Evolutionary conservation across 2,888 invertebrate genomes (phyloP).

Genomic region (Luperina testacea): DNA sequence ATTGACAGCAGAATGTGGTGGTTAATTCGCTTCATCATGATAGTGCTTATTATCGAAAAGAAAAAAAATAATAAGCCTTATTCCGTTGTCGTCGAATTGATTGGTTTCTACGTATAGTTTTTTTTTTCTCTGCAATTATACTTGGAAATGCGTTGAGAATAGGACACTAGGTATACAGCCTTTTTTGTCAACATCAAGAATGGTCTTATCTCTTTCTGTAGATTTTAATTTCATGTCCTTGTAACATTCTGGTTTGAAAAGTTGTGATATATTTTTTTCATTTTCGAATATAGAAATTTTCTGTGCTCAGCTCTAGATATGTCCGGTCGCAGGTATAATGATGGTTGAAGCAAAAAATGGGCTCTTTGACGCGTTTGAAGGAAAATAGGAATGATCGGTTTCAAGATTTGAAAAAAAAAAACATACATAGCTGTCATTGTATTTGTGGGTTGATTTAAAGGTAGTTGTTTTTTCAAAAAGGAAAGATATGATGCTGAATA

Average conservation of each 20-base stretch:
- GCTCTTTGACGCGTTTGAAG: slow-evolving; percentile 46
- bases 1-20: slow-evolving; percentile 40
- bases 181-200: slow-evolving; percentile 57
- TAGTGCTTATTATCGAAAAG: slow-evolving; percentile 75
- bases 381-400: slow-evolving; percentile 51
- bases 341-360: slow-evolving; percentile 43
- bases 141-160: slow-evolving; percentile 73
- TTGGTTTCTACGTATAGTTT: slow-evolving; percentile 81
- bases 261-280: slow-evolving; percentile 42
- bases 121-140: slow-evolving; percentile 74
- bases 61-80: slow-evolving; percentile 73
- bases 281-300: slow-evolving; percentile 57
- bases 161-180: slow-evolving; percentile 58
- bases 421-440: slow-evolving; percentile 35
- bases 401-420: slow-evolving; percentile 31
- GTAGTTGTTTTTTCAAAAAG: background rate
- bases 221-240: slow-evolving; percentile 61
- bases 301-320: slow-evolving; percentile 38
- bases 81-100: slow-evolving; percentile 79
- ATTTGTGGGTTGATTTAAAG: slow-evolving; percentile 52
- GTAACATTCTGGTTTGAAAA: slow-evolving; percentile 54
- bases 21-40: slow-evolving; percentile 66
- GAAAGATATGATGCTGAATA: background rate
- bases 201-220: slow-evolving; percentile 56
- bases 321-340: slow-evolving; percentile 50